These are phyloP conservation scores for Zaprionus capensis DNA, from an alignment of 1,140 invertebrate genomes.

Conservation along the genomic window DNA sequence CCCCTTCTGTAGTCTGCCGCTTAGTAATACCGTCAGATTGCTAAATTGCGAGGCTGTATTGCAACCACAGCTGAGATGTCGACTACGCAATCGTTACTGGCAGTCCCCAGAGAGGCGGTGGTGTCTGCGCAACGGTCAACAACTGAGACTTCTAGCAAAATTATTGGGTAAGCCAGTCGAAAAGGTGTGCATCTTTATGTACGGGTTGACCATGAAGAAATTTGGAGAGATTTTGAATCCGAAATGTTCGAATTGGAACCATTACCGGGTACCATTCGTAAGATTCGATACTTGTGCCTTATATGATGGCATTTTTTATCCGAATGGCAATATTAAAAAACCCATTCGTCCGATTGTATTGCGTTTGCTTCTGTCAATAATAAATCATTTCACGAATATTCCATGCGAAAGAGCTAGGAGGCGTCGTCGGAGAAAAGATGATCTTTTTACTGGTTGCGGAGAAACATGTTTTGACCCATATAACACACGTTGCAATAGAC, in stretches of 20 bases:
- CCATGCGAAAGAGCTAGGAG: neutral
- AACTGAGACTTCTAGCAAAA: neutral
- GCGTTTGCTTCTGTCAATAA: neutral
- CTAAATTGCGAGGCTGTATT: neutral
- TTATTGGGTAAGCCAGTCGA: neutral
- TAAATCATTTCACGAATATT: neutral
- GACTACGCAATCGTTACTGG: neutral
- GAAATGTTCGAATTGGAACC: neutral
- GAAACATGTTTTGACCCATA: neutral
- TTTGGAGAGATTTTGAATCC: neutral
- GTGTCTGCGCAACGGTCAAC: neutral
- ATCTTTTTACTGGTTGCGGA: neutral
- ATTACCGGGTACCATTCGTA: neutral
- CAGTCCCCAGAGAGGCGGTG: neutral
- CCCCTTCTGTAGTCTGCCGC: neutral
- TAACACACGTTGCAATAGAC: neutral
- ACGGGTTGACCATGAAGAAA: neutral
- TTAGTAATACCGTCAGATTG: neutral
- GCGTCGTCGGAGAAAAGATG: neutral
- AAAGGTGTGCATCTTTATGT: neutral
- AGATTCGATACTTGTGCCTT: neutral
- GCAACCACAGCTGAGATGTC: neutral
- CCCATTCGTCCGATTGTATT: neutral
- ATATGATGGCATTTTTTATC: neutral
- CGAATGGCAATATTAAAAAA: neutral